Percentiles rank a stretch among this genome's conserved stretches.
Evolutionary conservation across 2,888 invertebrate genomes (phyloP).

Genomic region (Dynastes grantii): DNA sequence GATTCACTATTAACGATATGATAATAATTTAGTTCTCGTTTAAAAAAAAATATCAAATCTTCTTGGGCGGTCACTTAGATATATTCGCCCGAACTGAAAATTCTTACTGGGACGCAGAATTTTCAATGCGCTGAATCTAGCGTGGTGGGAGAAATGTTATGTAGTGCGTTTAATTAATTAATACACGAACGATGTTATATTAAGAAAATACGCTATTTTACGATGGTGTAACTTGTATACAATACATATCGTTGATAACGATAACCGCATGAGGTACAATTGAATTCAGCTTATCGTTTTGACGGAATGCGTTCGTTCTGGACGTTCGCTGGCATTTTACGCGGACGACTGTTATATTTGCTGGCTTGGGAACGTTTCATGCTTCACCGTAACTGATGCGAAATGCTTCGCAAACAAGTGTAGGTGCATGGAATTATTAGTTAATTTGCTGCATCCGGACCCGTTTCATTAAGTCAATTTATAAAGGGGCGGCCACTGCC

Average conservation of each 20-base stretch:
- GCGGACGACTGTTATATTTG: background rate
- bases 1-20: background rate
- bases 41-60: constrained; percentile 16
- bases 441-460: constrained; percentile 36
- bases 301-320: background rate
- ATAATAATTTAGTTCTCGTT: background rate
- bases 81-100: constrained; percentile 32
- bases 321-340: background rate
- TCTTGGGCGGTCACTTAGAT: constrained; percentile 11
- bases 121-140: constrained; percentile 54
- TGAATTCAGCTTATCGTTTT: constrained; percentile 12
- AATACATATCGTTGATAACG: background rate
- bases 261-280: background rate
- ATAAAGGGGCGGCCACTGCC: constrained; percentile 11
- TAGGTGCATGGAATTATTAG: constrained; percentile 26
- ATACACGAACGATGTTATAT: background rate
- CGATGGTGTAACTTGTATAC: background rate
- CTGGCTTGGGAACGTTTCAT: background rate
- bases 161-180: constrained; percentile 20
- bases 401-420: constrained; percentile 23
- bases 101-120: constrained; percentile 51
- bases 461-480: constrained; percentile 25
- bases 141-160: constrained; percentile 42
- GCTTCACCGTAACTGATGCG: background rate
- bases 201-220: constrained; percentile 4